Evolutionary conservation across 2,113 vertebrate genomes (phyloP), one percentile per base, ranked within the genome.

Genomic region (Synchiropus splendidus): DNA sequence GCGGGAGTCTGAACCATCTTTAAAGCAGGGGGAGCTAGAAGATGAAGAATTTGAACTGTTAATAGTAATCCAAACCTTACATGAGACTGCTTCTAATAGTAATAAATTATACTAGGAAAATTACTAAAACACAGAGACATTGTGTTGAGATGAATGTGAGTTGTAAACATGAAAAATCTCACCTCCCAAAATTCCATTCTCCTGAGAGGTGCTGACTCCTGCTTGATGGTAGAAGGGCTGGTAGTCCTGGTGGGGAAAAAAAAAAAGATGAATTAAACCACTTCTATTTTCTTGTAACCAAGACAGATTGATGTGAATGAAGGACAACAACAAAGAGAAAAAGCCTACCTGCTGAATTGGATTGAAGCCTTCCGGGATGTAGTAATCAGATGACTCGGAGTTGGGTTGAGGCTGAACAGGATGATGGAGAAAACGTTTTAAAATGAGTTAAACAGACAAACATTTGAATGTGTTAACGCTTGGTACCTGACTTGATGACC

Each of bases 401-500:
- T 85, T 89, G 52, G 94, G 84, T 44, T 83, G 90, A 46, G 92
- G 84, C 91, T 92, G 65, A 64, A 75, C 70, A 12, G 12, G n/a
- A 60, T 18, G 12, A 2, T 2, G 4, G 8, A 39, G 42, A 36
- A 17, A 44, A 10, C 33, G 2, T 8, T 2, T 27, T 3, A 53
- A 15, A 30, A 18, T 32, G 3, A 12, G 18, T 12, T 3, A 6
- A 30, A 36, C 2, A n/a, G 21, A 12, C 6, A 9, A 15, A 27
- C 1, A 2, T 13, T 44, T 12, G 14, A 9, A 12, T 10, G 4
- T 44, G 30, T 21, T 39, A 31, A 31, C 9, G 4, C 27, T 11
- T 16, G 8, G 11, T 82, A 99, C 95, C 91, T 98, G 95, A 56
- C 85, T 95, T 18, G 95, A 97, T 0, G 95, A 99, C 95, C 95